Base-by-base conservation (phyloP, 2,888 invertebrate species). In the Eupithecia centaureata region DNA sequence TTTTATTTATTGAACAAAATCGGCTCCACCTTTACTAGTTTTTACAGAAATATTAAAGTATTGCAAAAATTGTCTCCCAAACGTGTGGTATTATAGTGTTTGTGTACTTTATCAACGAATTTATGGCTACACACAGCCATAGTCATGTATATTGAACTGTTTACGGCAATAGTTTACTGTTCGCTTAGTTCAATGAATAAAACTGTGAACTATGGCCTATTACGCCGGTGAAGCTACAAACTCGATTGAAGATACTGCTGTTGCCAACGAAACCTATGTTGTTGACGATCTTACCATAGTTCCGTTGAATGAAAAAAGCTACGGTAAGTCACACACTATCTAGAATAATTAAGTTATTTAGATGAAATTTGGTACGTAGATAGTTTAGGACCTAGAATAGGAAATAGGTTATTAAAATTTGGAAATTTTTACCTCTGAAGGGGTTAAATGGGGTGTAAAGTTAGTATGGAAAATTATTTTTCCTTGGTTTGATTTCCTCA, bases 271-370 rank as follows among this genome's bases (percentile, higher is more conserved):
- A 67, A 82, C 80, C 62, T 81, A 86, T 78, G 82, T 85, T 72
- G 83, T 85, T 33, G 92, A 92, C 70, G 97, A 97, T 92, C 95
- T 97, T 70, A 96, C 97, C 73, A 96, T 97, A 82, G 96, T 98
- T 90, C 97, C 98, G 64, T 96, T 98, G 83, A 95, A 96, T 88
- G 97, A 96, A 90, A 97, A 97, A 88, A 97, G 97, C 89, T 97
- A 97, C 94, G 97, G 97, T 97, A 93, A 95, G 95, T 80, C 18
- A 7, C 27, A 18, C 38, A 18, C 42, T 18, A 18, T 10, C 10
- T n/a, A 22, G 18, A 22, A 4, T 47, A 47, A n/a, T n/a, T n/a
- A n/a, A n/a, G n/a, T n/a, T n/a, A n/a, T n/a, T n/a, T n/a, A n/a
- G n/a, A n/a, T n/a, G n/a, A n/a, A n/a, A n/a, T n/a, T n/a, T n/a